Percentiles rank a stretch among this genome's conserved stretches.
phyloP scores from a whole-genome alignment of 1,140 invertebrate genomes.

The Calephelis nemesis region DNA sequence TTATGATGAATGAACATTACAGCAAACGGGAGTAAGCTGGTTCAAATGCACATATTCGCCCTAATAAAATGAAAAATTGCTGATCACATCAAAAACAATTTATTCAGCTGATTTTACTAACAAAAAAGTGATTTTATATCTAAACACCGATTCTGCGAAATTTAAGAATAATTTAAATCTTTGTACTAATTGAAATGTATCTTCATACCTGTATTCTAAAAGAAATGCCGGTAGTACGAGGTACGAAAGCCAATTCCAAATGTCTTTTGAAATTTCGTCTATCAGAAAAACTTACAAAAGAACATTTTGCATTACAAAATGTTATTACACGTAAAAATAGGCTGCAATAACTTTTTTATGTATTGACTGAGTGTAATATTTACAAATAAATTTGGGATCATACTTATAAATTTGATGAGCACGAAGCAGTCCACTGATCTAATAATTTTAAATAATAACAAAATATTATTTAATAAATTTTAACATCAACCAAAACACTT shows the following conservation, averaged over 20 bases:
- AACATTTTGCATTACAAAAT: neutral
- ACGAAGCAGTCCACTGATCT: neutral
- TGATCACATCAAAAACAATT: too few species aligned
- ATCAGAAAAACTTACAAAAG: conserved; percentile 1
- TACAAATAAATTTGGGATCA: neutral
- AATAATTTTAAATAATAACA: too few species aligned
- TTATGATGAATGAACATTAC: too few species aligned
- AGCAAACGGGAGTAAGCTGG: too few species aligned
- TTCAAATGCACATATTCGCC: too few species aligned
- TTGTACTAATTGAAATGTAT: neutral
- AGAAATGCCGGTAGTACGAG: neutral
- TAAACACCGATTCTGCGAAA: too few species aligned
- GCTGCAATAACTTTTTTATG: neutral
- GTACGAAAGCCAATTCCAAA: neutral
- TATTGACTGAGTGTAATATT: neutral
- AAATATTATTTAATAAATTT: too few species aligned
- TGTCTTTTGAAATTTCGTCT: conserved; percentile 1
- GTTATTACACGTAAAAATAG: neutral
- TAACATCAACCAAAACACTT: too few species aligned
- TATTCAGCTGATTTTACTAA: too few species aligned
- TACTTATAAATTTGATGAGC: neutral
- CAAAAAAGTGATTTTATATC: too few species aligned
- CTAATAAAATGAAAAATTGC: too few species aligned
- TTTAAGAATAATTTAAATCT: too few species aligned
- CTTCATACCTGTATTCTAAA: neutral